Evolutionary conservation across 2,888 invertebrate species (phyloP), one percentile per base, ranked within the genome.

Genomic region (Azorinus chamasolen): DNA sequence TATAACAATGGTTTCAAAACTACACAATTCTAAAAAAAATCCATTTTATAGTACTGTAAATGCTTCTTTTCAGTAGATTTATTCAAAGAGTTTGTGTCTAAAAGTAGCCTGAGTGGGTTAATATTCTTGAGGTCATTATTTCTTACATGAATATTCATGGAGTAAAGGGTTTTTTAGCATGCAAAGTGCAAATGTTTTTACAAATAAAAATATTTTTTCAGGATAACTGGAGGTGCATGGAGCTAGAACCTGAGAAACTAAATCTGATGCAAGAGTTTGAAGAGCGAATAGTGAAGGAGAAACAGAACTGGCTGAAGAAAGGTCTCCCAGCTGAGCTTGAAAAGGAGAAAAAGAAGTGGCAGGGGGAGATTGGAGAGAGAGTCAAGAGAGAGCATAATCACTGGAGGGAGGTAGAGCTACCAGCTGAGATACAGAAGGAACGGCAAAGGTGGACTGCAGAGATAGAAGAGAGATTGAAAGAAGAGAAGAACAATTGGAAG

Each of bases 151-250:
- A n/a, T n/a, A n/a, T n/a, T n/a, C n/a, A n/a, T n/a, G n/a, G n/a
- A n/a, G n/a, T n/a, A n/a, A n/a, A n/a, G n/a, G n/a, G n/a, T n/a
- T n/a, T n/a, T n/a, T n/a, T n/a, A n/a, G n/a, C n/a, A n/a, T n/a
- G n/a, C n/a, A n/a, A n/a, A n/a, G n/a, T n/a, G n/a, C n/a, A n/a
- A n/a, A n/a, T n/a, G n/a, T n/a, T n/a, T n/a, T n/a, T n/a, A n/a
- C n/a, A n/a, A n/a, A n/a, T n/a, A n/a, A n/a, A n/a, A n/a, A n/a
- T n/a, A n/a, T n/a, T n/a, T n/a, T 73, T 63, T 20, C 22, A 79
- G 70, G 79, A 79, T 14, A 79, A 79, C 63, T 79, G 79, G 79
- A 39, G 79, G 24, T 79, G 79, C 45, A 39, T 69, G 4, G 79
- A 79, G 41, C 62, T 79, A 5, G 79, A 79, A 25, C 53, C 79